These are phyloP conservation scores for Ennomos erosarius DNA, from an alignment of 2,888 invertebrate species.

Conservation along the genomic window DNA sequence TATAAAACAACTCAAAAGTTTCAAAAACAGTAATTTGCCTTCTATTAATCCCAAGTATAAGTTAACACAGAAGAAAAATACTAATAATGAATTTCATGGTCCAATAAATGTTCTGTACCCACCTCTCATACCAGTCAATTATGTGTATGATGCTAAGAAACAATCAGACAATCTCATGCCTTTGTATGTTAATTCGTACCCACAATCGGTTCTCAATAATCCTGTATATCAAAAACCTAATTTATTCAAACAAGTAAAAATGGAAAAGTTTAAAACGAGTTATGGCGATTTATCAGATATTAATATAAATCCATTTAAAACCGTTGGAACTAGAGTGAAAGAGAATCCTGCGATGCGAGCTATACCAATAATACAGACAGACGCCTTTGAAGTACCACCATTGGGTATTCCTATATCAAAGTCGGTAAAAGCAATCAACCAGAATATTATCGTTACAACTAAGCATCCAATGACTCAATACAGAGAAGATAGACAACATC, in stretches of 20 bases:
- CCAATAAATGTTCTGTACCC: conserved; percentile 22
- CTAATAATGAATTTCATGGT: conserved; percentile 23
- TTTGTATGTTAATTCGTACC: conserved; percentile 8
- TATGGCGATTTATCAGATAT: conserved; percentile 1
- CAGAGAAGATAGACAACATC: conserved; percentile 7
- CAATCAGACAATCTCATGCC: conserved; percentile 1
- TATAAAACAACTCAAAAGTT: conserved; percentile 9
- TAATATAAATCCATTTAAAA: neutral
- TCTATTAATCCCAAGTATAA: neutral
- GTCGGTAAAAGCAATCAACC: conserved; percentile 54
- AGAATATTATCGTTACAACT: conserved; percentile 64
- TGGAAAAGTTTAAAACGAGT: neutral
- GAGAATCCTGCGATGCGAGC: conserved; percentile 13
- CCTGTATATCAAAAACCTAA: conserved; percentile 8
- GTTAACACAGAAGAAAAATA: conserved; percentile 25
- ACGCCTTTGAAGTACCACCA: conserved; percentile 66
- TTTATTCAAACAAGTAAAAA: conserved; percentile 1
- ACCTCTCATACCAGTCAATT: conserved; percentile 14
- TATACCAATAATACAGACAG: conserved; percentile 62
- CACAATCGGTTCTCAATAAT: conserved; percentile 1
- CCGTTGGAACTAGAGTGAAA: neutral
- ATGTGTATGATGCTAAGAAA: conserved; percentile 1
- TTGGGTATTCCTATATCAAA: conserved; percentile 59
- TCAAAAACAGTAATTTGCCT: neutral
- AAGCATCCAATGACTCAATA: conserved; percentile 22